Evolutionary conservation across 2,888 invertebrate genomes (phyloP), one percentile per base, ranked within the genome.

Genomic region (Callyntrura sp.): DNA sequence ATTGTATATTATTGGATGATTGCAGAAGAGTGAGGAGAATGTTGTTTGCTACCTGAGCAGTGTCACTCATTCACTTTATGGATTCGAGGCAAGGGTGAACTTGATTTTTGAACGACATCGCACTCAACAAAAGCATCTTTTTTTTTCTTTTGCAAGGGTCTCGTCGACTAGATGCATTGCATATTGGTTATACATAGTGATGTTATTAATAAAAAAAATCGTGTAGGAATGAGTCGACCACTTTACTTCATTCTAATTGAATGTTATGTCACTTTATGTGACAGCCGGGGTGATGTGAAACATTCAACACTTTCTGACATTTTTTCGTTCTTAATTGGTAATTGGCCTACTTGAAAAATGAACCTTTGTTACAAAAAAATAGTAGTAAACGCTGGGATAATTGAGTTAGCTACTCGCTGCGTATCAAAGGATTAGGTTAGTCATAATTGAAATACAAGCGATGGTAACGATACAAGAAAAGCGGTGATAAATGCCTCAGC

Each of bases 11-110:
- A 70, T 28, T 28, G 11, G 9, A 45, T 35, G 23, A 51, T 76
- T 76, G 48, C 51, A 76, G 51, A 55, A 28, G 78, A 78, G 78
- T 55, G 78, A 78, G 28, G 78, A 78, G 78, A 78, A 48, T 78
- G 78, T 55, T 78, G 78, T 28, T 55, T 48, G 73, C 48, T 48
- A 57, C 35, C 20, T 79, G 79, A 57, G 17, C 82, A 82, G 43
- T 60, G 51, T 68, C 65, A 68, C 68, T 83, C 83, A 48, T 68
- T 83, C 83, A 68, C 68, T 28, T 68, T 48, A 14, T 78, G 35
- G 6, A 35, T 2, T 81, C 35, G 9, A 60, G 14, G 20, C 23
- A n/a, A 17, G 14, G 51, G 68, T 68, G 68, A 51, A 68, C 60
- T 79, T 79, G 79, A 79, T 62, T 35, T 60, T 81, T 78, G 55